Evolutionary conservation across 2,797 vertebrate genomes (phyloP).

Genomic region (Myotis findleyi): DNA sequence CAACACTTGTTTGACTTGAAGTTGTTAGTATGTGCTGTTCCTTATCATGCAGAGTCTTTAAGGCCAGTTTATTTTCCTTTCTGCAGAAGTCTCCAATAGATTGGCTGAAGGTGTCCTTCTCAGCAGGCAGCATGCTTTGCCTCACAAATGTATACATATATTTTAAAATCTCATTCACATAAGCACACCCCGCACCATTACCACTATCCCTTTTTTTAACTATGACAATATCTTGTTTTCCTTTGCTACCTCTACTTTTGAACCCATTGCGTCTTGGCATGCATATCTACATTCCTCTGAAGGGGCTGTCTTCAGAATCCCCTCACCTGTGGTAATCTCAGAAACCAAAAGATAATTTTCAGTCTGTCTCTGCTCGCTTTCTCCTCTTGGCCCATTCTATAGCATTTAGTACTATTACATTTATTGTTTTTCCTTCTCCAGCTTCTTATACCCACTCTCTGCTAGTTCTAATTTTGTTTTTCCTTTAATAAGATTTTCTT

Average conservation of each 20-base stretch:
- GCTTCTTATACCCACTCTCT: neutral
- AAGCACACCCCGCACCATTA: fast-evolving
- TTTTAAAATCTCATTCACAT: neutral
- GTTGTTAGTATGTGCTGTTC: neutral
- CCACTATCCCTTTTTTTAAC: neutral
- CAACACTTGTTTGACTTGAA: neutral
- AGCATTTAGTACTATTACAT: neutral
- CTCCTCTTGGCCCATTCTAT: neutral
- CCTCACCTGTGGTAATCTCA: neutral
- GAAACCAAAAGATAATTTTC: neutral
- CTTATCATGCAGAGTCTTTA: neutral
- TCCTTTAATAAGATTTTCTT: neutral
- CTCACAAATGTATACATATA: neutral
- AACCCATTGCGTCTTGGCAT: neutral
- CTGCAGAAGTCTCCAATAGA: neutral
- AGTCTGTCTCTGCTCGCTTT: neutral
- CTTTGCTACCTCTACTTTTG: neutral
- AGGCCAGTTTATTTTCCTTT: neutral
- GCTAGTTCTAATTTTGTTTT: neutral
- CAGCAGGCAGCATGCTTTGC: neutral
- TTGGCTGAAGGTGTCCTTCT: neutral
- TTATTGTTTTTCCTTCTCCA: neutral
- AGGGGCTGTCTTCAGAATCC: neutral
- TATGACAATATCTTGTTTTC: neutral
- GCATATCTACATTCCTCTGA: neutral